Conservation (phyloP, 2,888 invertebrate species). For the Eupeodes latifasciatus region DNA sequence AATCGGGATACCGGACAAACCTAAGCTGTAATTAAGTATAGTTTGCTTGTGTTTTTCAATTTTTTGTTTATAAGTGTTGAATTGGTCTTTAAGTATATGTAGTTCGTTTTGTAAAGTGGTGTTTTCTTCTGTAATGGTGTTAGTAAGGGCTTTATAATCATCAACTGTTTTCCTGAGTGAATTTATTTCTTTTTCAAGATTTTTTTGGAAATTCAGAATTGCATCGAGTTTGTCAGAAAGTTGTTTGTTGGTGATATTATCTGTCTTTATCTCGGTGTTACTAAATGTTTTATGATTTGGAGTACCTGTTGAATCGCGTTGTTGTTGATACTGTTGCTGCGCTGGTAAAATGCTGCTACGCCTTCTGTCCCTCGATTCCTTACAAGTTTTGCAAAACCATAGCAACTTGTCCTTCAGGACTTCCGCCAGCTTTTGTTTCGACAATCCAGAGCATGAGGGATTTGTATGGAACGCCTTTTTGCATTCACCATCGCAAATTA, state of each 20-base stretch:
- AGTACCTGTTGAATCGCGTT: background rate
- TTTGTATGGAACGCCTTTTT: constrained; percentile 9
- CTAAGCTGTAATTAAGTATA: too few relatives aligned
- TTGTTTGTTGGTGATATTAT: constrained; percentile 9
- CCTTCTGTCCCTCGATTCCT: background rate
- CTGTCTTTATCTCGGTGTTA: background rate
- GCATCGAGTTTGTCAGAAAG: background rate
- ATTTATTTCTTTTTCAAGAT: constrained; percentile 20
- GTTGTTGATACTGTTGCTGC: background rate
- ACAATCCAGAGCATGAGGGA: background rate
- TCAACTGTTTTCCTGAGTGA: background rate
- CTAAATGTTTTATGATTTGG: background rate
- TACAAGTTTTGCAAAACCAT: background rate
- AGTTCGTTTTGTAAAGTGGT: background rate
- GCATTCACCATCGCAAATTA: background rate
- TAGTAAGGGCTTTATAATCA: constrained; percentile 13
- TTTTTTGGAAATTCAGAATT: background rate
- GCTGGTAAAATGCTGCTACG: background rate
- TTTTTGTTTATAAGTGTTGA: too few relatives aligned
- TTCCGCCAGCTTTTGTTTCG: background rate
- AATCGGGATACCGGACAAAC: background rate
- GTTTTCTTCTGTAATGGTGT: background rate
- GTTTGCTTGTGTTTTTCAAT: too few relatives aligned
- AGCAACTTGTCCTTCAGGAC: background rate
- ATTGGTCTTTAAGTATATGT: too few relatives aligned